phyloP scores from a whole-genome alignment of 2,113 vertebrate species.

The Protobothrops flavoviridis region DNA sequence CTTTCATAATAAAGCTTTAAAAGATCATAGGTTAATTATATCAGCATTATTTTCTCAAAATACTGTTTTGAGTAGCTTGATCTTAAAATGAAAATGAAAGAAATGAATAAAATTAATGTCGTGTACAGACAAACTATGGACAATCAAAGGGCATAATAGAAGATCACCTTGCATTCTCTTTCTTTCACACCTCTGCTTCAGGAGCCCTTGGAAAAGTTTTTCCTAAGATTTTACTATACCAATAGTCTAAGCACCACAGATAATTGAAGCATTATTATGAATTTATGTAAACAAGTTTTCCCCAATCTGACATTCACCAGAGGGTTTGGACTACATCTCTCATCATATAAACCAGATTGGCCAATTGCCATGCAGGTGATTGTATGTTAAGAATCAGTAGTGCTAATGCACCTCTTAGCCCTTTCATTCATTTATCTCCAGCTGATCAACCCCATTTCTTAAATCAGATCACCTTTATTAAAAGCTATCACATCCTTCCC shows the following conservation, averaged over 20 bases:
- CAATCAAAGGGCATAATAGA: neutral
- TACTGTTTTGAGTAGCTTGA: neutral
- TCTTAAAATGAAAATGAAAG: constrained; percentile 5
- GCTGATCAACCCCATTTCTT: neutral
- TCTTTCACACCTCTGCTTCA: too few species aligned
- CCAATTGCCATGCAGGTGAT: neutral
- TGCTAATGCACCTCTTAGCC: neutral
- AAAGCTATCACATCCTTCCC: neutral
- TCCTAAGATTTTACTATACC: neutral
- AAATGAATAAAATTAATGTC: neutral
- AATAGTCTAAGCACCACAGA: neutral
- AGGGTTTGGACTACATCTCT: neutral
- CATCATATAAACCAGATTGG: neutral
- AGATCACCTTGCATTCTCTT: neutral
- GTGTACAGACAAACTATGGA: neutral
- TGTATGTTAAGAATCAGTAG: neutral
- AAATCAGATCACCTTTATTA: neutral
- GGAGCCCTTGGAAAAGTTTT: neutral
- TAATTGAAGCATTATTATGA: neutral
- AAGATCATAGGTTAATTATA: constrained; percentile 1
- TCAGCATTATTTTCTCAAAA: neutral
- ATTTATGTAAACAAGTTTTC: neutral
- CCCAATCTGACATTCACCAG: neutral
- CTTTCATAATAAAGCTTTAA: neutral
- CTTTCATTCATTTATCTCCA: neutral